Evolutionary conservation across 1,140 invertebrate species (phyloP).

Genomic region (Drosophila eugracilis): DNA sequence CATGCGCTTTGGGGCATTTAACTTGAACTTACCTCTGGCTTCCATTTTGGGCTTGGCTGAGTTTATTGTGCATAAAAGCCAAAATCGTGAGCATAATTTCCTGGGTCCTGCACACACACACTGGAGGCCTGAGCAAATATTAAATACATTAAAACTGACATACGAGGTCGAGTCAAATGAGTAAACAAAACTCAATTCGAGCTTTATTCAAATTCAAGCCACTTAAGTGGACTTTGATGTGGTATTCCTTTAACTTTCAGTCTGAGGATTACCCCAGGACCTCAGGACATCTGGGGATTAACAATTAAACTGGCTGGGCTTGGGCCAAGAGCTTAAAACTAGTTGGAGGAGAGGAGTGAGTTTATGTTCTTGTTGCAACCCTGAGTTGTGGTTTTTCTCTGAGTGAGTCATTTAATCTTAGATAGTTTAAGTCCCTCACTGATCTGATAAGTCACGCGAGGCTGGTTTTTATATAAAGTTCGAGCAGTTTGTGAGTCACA

Average conservation of each 20-base stretch:
- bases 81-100: slow-evolving; percentile 69
- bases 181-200: slow-evolving; percentile 48
- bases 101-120: slow-evolving; percentile 22
- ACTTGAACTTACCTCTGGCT: slow-evolving; percentile 54
- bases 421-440: slow-evolving; percentile 8
- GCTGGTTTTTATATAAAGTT: background rate
- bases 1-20: slow-evolving; percentile 71
- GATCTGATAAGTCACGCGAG: slow-evolving; percentile 40
- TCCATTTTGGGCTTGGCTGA: slow-evolving; percentile 42
- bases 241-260: slow-evolving; percentile 20
- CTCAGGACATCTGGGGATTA: slow-evolving; percentile 38
- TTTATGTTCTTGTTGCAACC: background rate
- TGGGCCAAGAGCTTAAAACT: background rate
- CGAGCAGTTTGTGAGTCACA: slow-evolving; percentile 2
- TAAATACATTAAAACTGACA: slow-evolving; percentile 80
- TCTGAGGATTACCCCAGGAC: slow-evolving; percentile 28
- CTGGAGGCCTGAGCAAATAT: slow-evolving; percentile 71
- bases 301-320: slow-evolving; percentile 1
- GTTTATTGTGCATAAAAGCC: slow-evolving; percentile 76
- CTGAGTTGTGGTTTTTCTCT: background rate
- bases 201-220: slow-evolving; percentile 65
- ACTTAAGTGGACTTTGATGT: slow-evolving; percentile 67
- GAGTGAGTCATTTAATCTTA: slow-evolving; percentile 29
- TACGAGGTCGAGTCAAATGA: slow-evolving; percentile 55
- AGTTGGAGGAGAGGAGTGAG: background rate